These are phyloP conservation scores for Paramacrobiotus metropolitanus DNA, from an alignment of 1,140 invertebrate genomes.

Conservation along the genomic window DNA sequence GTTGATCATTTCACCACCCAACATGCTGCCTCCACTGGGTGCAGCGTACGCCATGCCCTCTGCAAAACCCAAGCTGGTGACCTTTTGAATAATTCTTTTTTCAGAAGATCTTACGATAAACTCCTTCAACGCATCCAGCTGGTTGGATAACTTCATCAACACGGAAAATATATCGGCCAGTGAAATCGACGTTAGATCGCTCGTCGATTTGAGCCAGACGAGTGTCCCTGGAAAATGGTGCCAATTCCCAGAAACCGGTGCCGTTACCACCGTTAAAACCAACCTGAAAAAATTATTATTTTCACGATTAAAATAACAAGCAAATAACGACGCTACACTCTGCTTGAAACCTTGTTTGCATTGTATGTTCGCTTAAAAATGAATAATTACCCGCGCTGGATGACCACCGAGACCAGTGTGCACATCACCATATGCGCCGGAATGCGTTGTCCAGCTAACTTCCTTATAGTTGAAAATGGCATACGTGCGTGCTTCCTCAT, in stretches of 20 bases:
- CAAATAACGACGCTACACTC: too few relatives aligned
- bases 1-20: slow-evolving; percentile 76
- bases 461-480: slow-evolving; percentile 78
- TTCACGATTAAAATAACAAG: too few relatives aligned
- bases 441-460: slow-evolving; percentile 67
- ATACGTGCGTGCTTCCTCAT: slow-evolving; percentile 78
- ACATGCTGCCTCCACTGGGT: slow-evolving; percentile 50
- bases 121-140: slow-evolving; percentile 42
- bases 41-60: slow-evolving; percentile 55
- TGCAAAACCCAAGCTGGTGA: slow-evolving; percentile 29
- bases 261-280: slow-evolving; percentile 89
- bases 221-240: slow-evolving; percentile 62
- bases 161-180: slow-evolving; percentile 71
- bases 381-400: slow-evolving; percentile 48
- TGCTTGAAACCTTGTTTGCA: too few relatives aligned
- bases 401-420: slow-evolving; percentile 57
- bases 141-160: slow-evolving; percentile 79
- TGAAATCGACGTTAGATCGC: slow-evolving; percentile 12
- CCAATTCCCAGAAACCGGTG: slow-evolving; percentile 63
- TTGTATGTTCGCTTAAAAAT: background rate
- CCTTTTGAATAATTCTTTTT: background rate
- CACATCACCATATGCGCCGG: slow-evolving; percentile 50
- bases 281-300: slow-evolving; percentile 31
- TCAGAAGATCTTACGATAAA: slow-evolving; percentile 6
- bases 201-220: slow-evolving; percentile 44